These are phyloP conservation scores for Colinus virginianus DNA, from an alignment of 2,113 vertebrate species.

Conservation along the genomic window DNA sequence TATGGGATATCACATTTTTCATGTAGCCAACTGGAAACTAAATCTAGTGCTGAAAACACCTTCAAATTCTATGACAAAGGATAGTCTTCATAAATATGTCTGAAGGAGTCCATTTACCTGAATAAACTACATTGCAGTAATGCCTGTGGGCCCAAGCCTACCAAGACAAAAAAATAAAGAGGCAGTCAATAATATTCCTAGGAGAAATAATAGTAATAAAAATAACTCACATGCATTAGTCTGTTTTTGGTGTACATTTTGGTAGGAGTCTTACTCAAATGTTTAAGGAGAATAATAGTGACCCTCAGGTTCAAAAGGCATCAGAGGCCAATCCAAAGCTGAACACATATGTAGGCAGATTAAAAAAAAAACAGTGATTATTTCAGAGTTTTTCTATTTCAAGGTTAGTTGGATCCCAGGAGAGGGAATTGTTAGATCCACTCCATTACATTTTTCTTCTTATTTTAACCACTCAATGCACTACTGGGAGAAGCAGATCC, in stretches of 20 bases:
- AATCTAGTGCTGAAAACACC: neutral
- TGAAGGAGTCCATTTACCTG: constrained; percentile 14
- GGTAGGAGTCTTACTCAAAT: neutral
- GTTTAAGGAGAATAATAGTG: neutral
- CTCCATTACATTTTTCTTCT: neutral
- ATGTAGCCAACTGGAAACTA: constrained; percentile 22
- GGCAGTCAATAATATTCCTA: neutral
- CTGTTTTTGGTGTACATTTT: neutral
- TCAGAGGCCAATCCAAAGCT: neutral
- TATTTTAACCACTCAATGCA: neutral
- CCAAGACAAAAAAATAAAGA: neutral
- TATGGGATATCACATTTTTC: constrained; percentile 10
- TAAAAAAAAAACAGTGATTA: neutral
- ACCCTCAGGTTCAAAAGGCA: neutral
- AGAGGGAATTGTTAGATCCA: neutral
- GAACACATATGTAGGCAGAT: neutral
- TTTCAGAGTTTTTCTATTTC: neutral
- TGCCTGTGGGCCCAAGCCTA: neutral
- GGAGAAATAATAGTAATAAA: neutral
- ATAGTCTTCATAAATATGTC: neutral
- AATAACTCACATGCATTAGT: neutral
- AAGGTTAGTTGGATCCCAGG: neutral
- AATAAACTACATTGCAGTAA: neutral
- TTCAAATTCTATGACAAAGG: neutral
- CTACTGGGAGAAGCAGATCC: neutral